phyloP scores from a whole-genome alignment of 2,113 vertebrate species.

The Probosciger aterrimus region DNA sequence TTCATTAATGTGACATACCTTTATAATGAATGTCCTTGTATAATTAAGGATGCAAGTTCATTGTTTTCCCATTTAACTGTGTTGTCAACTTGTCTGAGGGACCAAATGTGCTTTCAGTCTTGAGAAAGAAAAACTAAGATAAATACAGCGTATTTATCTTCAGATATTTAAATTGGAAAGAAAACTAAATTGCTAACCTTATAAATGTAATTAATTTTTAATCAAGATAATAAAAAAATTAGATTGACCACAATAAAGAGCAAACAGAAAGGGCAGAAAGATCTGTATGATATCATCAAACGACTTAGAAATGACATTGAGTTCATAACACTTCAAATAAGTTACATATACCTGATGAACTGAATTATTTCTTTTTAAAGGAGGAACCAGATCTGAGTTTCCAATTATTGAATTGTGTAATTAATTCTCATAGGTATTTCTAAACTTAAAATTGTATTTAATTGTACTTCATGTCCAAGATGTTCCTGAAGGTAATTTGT shows the following conservation, averaged over 20 bases:
- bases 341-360: not conserved
- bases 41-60: not conserved
- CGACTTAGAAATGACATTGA: not conserved
- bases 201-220: not conserved
- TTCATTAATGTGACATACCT: conserved; percentile 24
- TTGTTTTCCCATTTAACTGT: not conserved
- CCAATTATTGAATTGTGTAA: not conserved
- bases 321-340: not conserved
- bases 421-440: not conserved
- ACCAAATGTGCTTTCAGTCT: not conserved
- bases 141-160: not conserved
- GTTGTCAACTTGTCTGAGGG: not conserved
- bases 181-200: not conserved
- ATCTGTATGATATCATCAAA: not conserved
- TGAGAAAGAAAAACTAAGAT: not conserved
- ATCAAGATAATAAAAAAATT: not conserved
- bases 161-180: not conserved
- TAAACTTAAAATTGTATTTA: not conserved
- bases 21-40: conserved; percentile 29
- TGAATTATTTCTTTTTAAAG: not conserved
- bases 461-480: not conserved
- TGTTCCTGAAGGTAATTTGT: not conserved
- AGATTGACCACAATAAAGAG: not conserved
- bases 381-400: not conserved
- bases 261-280: not conserved